Base-by-base conservation (phyloP, 2,113 vertebrate species). In the Hypocryptadius cinnamomeus region DNA sequence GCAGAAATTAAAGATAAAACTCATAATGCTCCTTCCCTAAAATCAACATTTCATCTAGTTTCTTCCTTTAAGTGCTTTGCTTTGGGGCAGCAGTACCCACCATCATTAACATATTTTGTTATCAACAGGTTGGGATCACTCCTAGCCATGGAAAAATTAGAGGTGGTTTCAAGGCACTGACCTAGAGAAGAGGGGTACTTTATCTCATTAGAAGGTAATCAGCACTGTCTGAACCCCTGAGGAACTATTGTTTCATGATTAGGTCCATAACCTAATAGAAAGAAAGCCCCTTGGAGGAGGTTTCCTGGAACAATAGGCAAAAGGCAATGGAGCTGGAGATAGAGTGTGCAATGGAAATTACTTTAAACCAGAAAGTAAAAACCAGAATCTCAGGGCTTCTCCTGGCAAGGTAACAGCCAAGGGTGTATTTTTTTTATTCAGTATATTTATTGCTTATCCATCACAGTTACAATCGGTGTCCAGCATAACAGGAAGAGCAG, bases 121-220 rank as follows among this genome's bases (percentile, higher is more conserved):
- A 42, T 59, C 73, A 59, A 70, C 42, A 70, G 45, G 47, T 31
- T 81, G 25, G 25, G n/a, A 87, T 79, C 63, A n/a, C 35, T 87
- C 40, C n/a, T 48, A 83, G 33, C 42, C 51, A 54, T 35, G 61
- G 63, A 77, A 27, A 51, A 93, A 24, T 37, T 53, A 71, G 79
- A 79, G 25, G n/a, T 31, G 6, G 30, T 93, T 92, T 91, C 59
- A 54, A 91, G 66, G 16, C 70, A 92, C 22, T 69, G 81, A 37
- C 85, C 57, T 79, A 37, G 69, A 87, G 42, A 93, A 23, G 50
- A 82, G 66, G 83, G 18, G 24, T 44, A 37, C 42, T 83, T 92
- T 79, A 71, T 77, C 56, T 91, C 74, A 78, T 94, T 91, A 89
- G 66, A 85, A 87, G 54, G 27, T 53, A 94, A 92, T 87, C 81